Conservation (phyloP, 2,797 vertebrate genomes). For the Acropternis orthonyx region DNA sequence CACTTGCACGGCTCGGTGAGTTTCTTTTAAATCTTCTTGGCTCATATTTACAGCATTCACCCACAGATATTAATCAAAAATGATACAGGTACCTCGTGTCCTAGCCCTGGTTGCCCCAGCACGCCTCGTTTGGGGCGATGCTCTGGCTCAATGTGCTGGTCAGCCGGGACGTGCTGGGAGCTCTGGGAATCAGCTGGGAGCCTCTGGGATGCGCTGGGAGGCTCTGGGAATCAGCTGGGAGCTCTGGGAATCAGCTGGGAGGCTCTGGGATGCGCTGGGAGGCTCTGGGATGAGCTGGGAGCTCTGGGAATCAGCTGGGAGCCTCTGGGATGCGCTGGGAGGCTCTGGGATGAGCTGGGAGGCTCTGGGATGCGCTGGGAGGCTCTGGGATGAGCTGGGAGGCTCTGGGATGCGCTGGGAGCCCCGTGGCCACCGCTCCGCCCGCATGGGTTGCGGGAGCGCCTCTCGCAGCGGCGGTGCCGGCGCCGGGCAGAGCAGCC, state of each 20-base stretch:
- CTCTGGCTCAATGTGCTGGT: neutral
- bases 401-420: neutral
- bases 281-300: neutral
- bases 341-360: neutral
- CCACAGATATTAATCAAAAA: neutral
- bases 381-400: neutral
- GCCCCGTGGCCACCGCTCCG: neutral
- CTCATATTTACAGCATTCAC: neutral
- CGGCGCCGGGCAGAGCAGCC: neutral
- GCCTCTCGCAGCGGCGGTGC: neutral
- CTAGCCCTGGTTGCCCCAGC: neutral
- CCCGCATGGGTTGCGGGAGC: neutral
- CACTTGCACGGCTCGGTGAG: neutral
- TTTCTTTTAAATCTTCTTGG: neutral
- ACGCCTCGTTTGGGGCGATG: neutral
- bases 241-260: too few relatives aligned
- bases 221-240: neutral
- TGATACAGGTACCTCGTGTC: neutral
- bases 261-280: neutral
- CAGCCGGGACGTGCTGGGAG: neutral
- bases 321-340: neutral
- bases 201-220: neutral
- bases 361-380: neutral
- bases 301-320: neutral
- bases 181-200: neutral